phyloP scores from a whole-genome alignment of 2,113 vertebrate species.

The Takifugu bimaculatus region DNA sequence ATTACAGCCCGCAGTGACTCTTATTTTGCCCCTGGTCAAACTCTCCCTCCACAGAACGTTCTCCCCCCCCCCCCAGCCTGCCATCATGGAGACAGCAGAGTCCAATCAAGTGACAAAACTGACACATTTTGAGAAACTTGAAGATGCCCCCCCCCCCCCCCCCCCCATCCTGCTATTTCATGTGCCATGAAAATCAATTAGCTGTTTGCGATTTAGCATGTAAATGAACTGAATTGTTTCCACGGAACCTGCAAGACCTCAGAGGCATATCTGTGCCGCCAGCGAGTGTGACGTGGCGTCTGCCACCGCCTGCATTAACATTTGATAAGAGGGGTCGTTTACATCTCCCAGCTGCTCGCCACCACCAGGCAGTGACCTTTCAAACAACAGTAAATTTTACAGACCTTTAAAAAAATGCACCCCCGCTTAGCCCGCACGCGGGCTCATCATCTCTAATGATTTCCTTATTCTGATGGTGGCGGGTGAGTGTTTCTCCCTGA shows the following conservation, averaged over 20 bases:
- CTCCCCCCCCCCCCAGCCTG: slow-evolving; percentile 16
- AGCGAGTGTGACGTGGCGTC: slow-evolving; percentile 62
- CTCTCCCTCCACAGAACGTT: slow-evolving; percentile 16
- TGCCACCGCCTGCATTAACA: slow-evolving; percentile 79
- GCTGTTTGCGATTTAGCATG: slow-evolving; percentile 66
- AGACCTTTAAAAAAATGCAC: slow-evolving; percentile 70
- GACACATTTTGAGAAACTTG: not conserved
- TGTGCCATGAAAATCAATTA: slow-evolving; percentile 74
- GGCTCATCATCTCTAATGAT: slow-evolving; percentile 65
- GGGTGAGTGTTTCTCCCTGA: slow-evolving; percentile 46
- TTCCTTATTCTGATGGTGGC: slow-evolving; percentile 59
- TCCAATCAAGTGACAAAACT: slow-evolving; percentile 48
- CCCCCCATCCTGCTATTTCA: slow-evolving; percentile 57
- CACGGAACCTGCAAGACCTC: slow-evolving; percentile 73
- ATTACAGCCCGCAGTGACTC: slow-evolving; percentile 19
- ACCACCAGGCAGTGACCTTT: slow-evolving; percentile 79
- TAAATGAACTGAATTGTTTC: slow-evolving; percentile 78
- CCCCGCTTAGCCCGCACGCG: slow-evolving; percentile 56
- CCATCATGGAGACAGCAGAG: slow-evolving; percentile 23
- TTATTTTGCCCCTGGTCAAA: slow-evolving; percentile 7
- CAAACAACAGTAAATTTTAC: slow-evolving; percentile 75
- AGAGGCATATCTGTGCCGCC: slow-evolving; percentile 66
- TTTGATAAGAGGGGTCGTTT: slow-evolving; percentile 81
- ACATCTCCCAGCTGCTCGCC: slow-evolving; percentile 76
- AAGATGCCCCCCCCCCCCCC: slow-evolving; percentile 12